phyloP scores from a whole-genome alignment of 1,140 invertebrate genomes.

The Lepidurus packardi region DNA sequence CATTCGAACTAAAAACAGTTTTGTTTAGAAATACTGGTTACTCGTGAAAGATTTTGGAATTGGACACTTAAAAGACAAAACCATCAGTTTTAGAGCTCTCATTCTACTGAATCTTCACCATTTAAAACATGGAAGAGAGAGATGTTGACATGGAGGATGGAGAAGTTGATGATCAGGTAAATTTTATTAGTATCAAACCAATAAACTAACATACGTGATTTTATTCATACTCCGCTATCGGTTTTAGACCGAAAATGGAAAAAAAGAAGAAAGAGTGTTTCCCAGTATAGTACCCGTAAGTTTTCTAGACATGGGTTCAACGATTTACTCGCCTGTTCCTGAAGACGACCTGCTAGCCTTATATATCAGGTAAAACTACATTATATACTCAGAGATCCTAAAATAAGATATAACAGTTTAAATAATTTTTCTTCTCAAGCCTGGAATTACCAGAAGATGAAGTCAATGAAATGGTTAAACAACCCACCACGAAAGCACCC shows the following conservation, averaged over 20 bases:
- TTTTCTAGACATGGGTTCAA: conserved; percentile 34
- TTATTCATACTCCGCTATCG: not conserved
- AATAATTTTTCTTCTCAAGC: conserved; percentile 44
- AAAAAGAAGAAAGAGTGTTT: conserved; percentile 31
- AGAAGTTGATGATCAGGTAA: conserved; percentile 35
- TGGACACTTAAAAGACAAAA: too few relatives aligned
- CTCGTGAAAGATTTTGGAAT: too few relatives aligned
- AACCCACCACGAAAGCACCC: conserved; percentile 45
- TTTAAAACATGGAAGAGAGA: not conserved
- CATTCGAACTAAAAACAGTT: too few relatives aligned
- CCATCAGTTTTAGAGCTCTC: too few relatives aligned
- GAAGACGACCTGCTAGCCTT: conserved; percentile 36
- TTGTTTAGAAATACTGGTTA: too few relatives aligned
- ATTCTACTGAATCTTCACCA: not conserved
- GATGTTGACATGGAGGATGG: conserved; percentile 37
- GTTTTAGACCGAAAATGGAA: not conserved
- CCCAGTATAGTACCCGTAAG: conserved; percentile 31
- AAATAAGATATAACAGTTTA: conserved; percentile 36
- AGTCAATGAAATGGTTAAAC: conserved; percentile 46
- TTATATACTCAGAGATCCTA: conserved; percentile 10
- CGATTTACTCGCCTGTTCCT: conserved; percentile 34
- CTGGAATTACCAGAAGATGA: conserved; percentile 57
- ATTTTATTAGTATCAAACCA: not conserved
- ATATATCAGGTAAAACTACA: conserved; percentile 35
- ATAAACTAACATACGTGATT: conserved; percentile 25